Percentiles rank a stretch among this genome's conserved stretches.
phyloP scores from a whole-genome alignment of 2,113 vertebrate species.

The Triplophysa dalaica region DNA sequence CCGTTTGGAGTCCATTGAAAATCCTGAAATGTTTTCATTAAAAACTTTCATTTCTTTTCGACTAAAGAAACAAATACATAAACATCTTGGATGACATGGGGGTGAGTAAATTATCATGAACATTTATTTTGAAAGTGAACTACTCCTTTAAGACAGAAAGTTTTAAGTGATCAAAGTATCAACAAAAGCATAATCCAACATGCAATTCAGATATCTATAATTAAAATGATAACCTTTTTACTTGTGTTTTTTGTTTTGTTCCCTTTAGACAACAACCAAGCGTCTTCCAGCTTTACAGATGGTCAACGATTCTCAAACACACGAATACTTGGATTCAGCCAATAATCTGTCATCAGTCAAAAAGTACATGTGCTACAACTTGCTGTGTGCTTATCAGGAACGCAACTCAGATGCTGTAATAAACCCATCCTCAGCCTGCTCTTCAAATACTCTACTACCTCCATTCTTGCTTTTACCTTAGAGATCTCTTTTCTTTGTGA shows the following conservation, averaged over 20 bases:
- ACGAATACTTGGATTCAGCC: conserved; percentile 57
- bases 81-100: no score
- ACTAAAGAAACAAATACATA: no score
- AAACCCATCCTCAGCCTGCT: neutral
- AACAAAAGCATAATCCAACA: neutral
- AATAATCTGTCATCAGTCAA: neutral
- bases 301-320: conserved; percentile 36
- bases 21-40: no score
- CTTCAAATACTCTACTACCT: neutral
- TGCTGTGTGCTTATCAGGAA: conserved; percentile 22
- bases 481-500: no score
- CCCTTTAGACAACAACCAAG: neutral
- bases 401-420: neutral
- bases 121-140: no score
- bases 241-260: neutral
- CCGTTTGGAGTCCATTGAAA: no score
- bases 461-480: no score
- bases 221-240: no score
- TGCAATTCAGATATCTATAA: neutral
- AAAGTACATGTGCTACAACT: conserved; percentile 61
- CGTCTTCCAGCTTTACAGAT: neutral
- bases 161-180: neutral
- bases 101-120: no score
- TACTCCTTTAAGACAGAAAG: neutral
- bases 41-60: no score